A percentile compares a stretch with the other conserved stretches of the same genome.
Conservation (phyloP, 2,888 invertebrate species). For the Saturnia japonica region DNA sequence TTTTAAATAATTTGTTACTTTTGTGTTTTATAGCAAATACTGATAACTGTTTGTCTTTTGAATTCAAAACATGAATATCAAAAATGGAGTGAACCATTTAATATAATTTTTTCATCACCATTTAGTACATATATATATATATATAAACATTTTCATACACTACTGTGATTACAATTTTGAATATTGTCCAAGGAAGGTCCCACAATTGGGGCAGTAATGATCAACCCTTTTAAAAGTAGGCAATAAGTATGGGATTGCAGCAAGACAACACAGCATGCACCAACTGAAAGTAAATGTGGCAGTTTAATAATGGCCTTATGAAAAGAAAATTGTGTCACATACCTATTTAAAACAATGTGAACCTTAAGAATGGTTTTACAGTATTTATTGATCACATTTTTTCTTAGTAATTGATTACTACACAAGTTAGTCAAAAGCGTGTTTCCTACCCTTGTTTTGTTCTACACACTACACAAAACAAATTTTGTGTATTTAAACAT, state of each 20-base stretch:
- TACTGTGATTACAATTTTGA: constrained; percentile 43
- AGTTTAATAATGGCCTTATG: background rate
- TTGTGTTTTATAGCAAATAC: background rate
- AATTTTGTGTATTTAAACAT: too few species aligned
- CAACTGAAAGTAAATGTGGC: constrained; percentile 56
- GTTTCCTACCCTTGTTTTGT: too few species aligned
- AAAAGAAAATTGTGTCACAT: background rate
- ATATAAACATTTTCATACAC: background rate
- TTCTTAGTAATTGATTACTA: background rate
- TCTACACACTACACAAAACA: too few species aligned
- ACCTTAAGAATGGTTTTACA: background rate
- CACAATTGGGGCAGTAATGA: constrained; percentile 70
- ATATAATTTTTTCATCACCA: background rate
- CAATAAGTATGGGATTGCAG: constrained; percentile 64
- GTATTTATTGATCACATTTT: background rate
- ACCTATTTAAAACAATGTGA: background rate
- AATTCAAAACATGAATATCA: background rate
- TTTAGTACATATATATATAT: background rate
- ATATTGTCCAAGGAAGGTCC: constrained; percentile 61
- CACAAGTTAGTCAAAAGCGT: background rate
- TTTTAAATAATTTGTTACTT: too few species aligned
- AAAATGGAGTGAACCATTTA: background rate
- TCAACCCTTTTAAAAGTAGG: constrained; percentile 62
- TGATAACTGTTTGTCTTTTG: background rate
- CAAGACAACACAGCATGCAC: constrained; percentile 71